phyloP scores from a whole-genome alignment of 2,888 invertebrate genomes.

The Epirrhoe tristata region DNA sequence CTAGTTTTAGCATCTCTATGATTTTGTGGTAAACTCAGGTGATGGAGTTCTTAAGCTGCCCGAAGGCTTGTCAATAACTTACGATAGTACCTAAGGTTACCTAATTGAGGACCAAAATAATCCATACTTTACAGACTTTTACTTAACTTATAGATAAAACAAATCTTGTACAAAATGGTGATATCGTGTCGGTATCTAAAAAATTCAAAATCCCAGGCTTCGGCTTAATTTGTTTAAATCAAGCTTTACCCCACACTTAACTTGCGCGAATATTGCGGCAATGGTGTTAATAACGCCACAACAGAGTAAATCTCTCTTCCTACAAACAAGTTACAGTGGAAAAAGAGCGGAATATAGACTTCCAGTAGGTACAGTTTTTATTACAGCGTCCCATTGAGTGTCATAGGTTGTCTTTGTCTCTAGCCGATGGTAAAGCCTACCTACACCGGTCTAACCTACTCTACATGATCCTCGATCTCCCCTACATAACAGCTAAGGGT shows the following conservation, averaged over 20 bases:
- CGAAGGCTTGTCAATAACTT: too few relatives aligned
- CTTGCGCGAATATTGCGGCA: slow-evolving; percentile 52
- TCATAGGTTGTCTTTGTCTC: background rate
- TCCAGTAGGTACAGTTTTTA: background rate
- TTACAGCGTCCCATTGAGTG: background rate
- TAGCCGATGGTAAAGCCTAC: too few relatives aligned
- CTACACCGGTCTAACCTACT: too few relatives aligned
- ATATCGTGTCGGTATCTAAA: slow-evolving; percentile 12
- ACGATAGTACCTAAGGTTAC: too few relatives aligned
- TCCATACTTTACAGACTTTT: too few relatives aligned
- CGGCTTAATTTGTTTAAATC: slow-evolving; percentile 70
- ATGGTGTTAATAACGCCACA: slow-evolving; percentile 50
- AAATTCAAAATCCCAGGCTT: slow-evolving; percentile 41
- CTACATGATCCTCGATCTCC: too few relatives aligned
- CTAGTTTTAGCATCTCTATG: too few relatives aligned
- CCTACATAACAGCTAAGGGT: too few relatives aligned
- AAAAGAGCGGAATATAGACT: background rate
- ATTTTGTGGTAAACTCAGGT: too few relatives aligned
- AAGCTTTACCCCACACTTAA: slow-evolving; percentile 61
- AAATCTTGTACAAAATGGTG: background rate
- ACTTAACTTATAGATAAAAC: too few relatives aligned
- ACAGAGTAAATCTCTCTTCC: slow-evolving; percentile 4
- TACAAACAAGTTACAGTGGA: background rate
- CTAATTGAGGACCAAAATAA: too few relatives aligned
- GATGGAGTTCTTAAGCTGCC: too few relatives aligned